Conservation (phyloP, 2,888 invertebrate species). For the Aproaerema taeniolella region DNA sequence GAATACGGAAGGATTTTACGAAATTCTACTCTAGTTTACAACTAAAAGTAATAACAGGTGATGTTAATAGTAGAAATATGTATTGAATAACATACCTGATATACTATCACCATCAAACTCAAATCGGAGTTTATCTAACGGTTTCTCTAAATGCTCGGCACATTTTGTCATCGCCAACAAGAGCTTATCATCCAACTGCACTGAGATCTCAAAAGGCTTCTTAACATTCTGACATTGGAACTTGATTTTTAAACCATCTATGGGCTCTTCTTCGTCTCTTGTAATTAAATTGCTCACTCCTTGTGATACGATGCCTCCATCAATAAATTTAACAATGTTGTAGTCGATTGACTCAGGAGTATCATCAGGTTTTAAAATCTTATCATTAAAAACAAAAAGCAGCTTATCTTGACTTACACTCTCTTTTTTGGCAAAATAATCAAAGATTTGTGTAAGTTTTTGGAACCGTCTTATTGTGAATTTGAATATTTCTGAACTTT, state of each 20-base stretch:
- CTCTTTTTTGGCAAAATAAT: constrained; percentile 49
- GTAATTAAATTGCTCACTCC: constrained; percentile 33
- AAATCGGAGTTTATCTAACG: constrained; percentile 57
- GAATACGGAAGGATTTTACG: too few species aligned
- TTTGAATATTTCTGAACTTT: constrained; percentile 48
- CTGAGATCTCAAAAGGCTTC: constrained; percentile 42
- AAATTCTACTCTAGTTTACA: too few species aligned
- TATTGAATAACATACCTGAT: constrained; percentile 36
- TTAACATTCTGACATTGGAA: constrained; percentile 63
- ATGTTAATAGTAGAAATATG: too few species aligned
- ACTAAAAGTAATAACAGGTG: too few species aligned
- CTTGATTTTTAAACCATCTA: constrained; percentile 49
- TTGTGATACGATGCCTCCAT: constrained; percentile 56
- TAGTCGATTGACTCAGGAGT: constrained; percentile 60
- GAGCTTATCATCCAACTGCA: constrained; percentile 48
- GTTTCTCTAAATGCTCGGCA: constrained; percentile 58
- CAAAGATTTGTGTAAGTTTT: constrained; percentile 54
- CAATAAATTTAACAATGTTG: constrained; percentile 61
- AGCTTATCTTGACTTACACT: constrained; percentile 45
- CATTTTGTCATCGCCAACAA: constrained; percentile 58
- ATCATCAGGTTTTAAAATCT: constrained; percentile 50
- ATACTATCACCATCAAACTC: constrained; percentile 74
- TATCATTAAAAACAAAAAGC: constrained; percentile 55
- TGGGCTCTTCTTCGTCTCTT: constrained; percentile 11
- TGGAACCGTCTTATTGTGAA: constrained; percentile 58